Conservation (phyloP, 2,113 vertebrate species). For the Cyrtonyx montezumae region DNA sequence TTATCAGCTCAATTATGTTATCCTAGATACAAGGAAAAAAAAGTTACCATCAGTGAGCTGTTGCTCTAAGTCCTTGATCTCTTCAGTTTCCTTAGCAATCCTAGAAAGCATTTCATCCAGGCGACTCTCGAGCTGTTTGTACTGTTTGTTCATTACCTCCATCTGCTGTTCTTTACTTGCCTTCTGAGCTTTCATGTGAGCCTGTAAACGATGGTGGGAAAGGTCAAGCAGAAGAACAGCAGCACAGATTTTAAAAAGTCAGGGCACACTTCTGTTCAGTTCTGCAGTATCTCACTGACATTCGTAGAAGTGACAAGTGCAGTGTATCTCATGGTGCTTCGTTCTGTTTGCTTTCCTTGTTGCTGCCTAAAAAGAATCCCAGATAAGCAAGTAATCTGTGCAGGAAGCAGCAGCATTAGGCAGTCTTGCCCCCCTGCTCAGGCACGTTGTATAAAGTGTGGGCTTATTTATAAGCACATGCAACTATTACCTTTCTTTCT, state of each 20-base stretch:
- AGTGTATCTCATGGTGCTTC: not conserved
- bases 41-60: constrained; percentile 90
- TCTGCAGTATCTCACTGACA: not conserved
- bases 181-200: constrained; percentile 81
- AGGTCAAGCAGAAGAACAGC: not conserved
- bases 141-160: constrained; percentile 84
- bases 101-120: constrained; percentile 88
- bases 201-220: constrained; percentile 63
- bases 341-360: not conserved
- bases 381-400: not conserved
- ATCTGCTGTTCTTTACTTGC: constrained; percentile 80
- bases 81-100: constrained; percentile 91
- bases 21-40: not conserved
- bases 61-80: constrained; percentile 94
- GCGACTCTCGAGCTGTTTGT: constrained; percentile 84
- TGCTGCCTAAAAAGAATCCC: not conserved
- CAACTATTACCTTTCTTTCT: not conserved
- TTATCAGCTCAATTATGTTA: not conserved
- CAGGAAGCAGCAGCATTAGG: not conserved
- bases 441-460: not conserved
- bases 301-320: not conserved
- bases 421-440: not conserved
- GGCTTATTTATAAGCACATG: not conserved
- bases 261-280: not conserved
- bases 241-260: not conserved